These are phyloP conservation scores for Synergus umbraculus DNA, from an alignment of 2,888 invertebrate species.

Conservation along the genomic window DNA sequence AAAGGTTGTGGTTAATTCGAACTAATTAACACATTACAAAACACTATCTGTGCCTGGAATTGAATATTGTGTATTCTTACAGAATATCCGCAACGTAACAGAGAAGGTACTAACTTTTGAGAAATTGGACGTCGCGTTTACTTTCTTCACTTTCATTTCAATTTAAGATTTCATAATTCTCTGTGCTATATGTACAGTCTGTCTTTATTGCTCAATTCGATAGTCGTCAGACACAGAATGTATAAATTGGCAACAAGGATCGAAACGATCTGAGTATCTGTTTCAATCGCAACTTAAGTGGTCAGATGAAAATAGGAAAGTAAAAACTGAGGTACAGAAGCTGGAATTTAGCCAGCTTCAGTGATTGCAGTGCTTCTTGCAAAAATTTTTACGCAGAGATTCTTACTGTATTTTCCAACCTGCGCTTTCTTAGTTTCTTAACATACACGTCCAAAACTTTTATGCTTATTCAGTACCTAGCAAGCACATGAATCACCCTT, in stretches of 20 bases:
- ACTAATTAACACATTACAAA: slow-evolving; percentile 31
- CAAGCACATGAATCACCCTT: slow-evolving; percentile 88
- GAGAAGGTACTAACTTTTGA: slow-evolving; percentile 15
- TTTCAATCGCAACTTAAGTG: slow-evolving; percentile 30
- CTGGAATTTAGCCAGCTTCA: slow-evolving; percentile 48
- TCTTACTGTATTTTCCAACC: slow-evolving; percentile 61
- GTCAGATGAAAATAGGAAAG: slow-evolving; percentile 11
- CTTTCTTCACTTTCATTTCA: background rate
- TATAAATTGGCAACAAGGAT: slow-evolving; percentile 31
- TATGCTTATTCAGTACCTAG: slow-evolving; percentile 78
- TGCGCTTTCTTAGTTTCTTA: slow-evolving; percentile 56
- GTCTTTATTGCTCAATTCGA: slow-evolving; percentile 20
- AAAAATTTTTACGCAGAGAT: slow-evolving; percentile 56
- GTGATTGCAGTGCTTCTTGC: slow-evolving; percentile 54
- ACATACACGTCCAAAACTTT: slow-evolving; percentile 51
- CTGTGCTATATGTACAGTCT: slow-evolving; percentile 31
- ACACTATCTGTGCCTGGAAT: slow-evolving; percentile 33
- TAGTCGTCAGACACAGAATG: slow-evolving; percentile 38
- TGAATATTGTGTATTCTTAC: background rate
- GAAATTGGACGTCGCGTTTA: slow-evolving; percentile 28
- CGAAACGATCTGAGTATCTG: slow-evolving; percentile 31
- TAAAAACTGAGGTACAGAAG: slow-evolving; percentile 23
- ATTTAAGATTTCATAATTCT: slow-evolving; percentile 13
- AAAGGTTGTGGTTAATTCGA: slow-evolving; percentile 26
- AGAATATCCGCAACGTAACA: slow-evolving; percentile 13